A percentile compares a stretch with the other conserved stretches of the same genome.
Evolutionary conservation across 2,797 vertebrate genomes (phyloP).

Genomic region (Manis javanica): DNA sequence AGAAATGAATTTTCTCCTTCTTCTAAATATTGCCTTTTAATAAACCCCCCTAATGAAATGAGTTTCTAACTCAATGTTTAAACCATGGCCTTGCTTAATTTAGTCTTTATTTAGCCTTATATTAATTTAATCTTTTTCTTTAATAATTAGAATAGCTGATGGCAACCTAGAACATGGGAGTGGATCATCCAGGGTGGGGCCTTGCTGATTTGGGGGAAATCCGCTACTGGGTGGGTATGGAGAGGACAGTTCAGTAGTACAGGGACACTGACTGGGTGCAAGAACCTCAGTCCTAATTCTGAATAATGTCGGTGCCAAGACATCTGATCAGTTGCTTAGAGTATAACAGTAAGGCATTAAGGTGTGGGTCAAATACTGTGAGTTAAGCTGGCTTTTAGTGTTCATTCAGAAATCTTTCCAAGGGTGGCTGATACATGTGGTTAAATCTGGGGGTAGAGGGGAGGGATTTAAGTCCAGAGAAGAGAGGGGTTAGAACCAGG

Average conservation of each 20-base stretch:
- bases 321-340: background rate
- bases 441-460: background rate
- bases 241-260: background rate
- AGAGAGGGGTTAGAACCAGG: background rate
- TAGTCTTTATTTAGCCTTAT: background rate
- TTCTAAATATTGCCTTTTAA: background rate
- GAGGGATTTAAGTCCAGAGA: background rate
- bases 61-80: background rate
- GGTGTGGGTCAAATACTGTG: background rate
- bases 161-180: background rate
- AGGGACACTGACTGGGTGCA: background rate
- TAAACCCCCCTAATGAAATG: background rate
- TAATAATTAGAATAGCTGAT: background rate
- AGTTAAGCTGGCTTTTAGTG: background rate
- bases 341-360: background rate
- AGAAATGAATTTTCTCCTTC: background rate
- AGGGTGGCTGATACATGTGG: background rate
- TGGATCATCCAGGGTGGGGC: no score
- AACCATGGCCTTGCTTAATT: background rate
- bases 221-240: background rate
- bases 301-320: background rate
- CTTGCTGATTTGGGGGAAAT: background rate
- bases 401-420: background rate
- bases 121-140: background rate
- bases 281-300: background rate